Evolutionary conservation across 2,797 vertebrate genomes (phyloP).

Genomic region (Chrosomus eos): DNA sequence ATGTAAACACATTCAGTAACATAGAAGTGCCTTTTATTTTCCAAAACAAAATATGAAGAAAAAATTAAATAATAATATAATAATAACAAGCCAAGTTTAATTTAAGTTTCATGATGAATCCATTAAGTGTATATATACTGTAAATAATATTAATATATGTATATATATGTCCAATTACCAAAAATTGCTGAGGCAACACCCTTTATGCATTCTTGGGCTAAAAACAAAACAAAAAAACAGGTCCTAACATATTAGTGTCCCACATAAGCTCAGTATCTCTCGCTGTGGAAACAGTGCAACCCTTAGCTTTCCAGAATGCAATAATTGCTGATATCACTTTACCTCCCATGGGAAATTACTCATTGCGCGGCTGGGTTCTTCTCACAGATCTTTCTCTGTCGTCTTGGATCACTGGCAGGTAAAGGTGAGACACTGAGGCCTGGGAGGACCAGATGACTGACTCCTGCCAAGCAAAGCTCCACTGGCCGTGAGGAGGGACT

Average conservation of each 20-base stretch:
- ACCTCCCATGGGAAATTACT: slow-evolving; percentile 61
- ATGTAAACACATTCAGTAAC: background rate
- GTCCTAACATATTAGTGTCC: background rate
- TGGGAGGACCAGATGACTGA: slow-evolving; percentile 42
- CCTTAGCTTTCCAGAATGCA: slow-evolving; percentile 50
- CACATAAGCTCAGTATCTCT: slow-evolving; percentile 5
- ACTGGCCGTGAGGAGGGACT: slow-evolving; percentile 19
- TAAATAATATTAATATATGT: background rate
- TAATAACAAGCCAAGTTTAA: background rate
- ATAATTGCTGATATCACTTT: slow-evolving; percentile 58
- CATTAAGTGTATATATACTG: background rate
- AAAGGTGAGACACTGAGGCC: slow-evolving; percentile 51
- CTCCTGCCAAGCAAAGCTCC: slow-evolving; percentile 33
- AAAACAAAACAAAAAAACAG: background rate
- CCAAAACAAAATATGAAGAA: background rate
- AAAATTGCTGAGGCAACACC: background rate
- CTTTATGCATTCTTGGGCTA: background rate
- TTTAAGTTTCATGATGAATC: background rate
- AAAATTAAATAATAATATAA: background rate
- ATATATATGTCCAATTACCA: background rate
- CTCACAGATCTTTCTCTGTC: slow-evolving; percentile 35
- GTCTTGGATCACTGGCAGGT: slow-evolving; percentile 49
- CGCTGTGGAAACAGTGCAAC: slow-evolving; percentile 44
- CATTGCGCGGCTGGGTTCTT: slow-evolving; percentile 42
- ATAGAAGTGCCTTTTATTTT: background rate